Evolutionary conservation across 2,888 invertebrate species (phyloP), one percentile per base, ranked within the genome.

Genomic region (Andricus quercusramuli): DNA sequence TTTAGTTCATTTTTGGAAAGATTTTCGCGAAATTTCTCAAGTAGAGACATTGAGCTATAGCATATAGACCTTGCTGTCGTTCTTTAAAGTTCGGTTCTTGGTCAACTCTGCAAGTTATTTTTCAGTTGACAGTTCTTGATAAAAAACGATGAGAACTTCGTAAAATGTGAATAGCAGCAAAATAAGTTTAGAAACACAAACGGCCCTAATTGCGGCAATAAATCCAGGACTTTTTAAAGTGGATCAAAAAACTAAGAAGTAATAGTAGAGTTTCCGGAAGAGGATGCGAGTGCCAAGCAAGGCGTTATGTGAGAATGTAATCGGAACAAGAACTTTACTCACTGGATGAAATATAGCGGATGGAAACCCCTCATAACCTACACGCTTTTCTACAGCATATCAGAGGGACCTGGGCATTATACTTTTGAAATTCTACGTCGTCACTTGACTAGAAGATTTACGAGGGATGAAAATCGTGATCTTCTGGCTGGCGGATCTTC

Each of bases 401-500:
- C 32, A 20, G n/a, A 32, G 74, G n/a, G 32, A 56, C 32, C 13
- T 29, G 25, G 56, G 56, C 74, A 74, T 74, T 74, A 74, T 32
- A 74, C 4, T 74, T 70, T 74, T 74, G 32, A 74, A 32, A 74
- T 74, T 74, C 56, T 56, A 56, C 56, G 32, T 74, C 74, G n/a
- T 74, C 56, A 56, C 56, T 56, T 32, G 56, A 13, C 51, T 56
- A 74, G 32, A 37, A 74, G 74, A 74, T 74, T 74, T 74, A 74
- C 32, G 56, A 51, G 56, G 56, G 74, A 56, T 74, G 56, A 74
- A n/a, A 37, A 56, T 74, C 74, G 74, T 74, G 74, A 74, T 74
- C n/a, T 47, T 6, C 37, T 22, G 41, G 22, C 20, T 41, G 41
- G 41, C 20, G 13, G 56, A 56, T 74, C 74, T 74, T 74, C 74